Percentiles rank a stretch among this genome's conserved stretches.
phyloP scores from a whole-genome alignment of 1,140 invertebrate genomes.

The Bombyx mori region DNA sequence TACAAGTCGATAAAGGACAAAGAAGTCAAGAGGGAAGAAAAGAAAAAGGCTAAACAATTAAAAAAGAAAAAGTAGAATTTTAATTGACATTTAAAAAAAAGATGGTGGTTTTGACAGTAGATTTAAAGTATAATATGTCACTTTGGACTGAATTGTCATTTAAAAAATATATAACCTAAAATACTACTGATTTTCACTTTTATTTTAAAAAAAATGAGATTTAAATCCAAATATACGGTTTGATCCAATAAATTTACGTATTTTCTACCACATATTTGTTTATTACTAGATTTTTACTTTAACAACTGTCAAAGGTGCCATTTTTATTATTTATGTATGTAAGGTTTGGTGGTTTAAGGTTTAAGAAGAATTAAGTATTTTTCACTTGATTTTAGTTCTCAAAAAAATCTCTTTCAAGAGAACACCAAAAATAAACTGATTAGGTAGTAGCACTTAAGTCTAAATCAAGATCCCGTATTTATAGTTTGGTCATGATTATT shows the following conservation, averaged over 20 bases:
- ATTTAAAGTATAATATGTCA: background rate
- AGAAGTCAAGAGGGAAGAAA: conserved; percentile 80
- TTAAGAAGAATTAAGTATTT: no score
- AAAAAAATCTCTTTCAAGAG: no score
- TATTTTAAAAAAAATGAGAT: background rate
- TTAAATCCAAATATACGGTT: background rate
- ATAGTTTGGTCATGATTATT: no score
- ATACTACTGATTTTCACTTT: background rate
- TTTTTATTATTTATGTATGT: no score
- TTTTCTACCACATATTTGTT: no score
- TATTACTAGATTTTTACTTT: no score
- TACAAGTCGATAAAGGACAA: conserved; percentile 83
- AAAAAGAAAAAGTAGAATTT: conserved; percentile 72
- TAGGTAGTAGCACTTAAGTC: no score
- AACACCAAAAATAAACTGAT: no score
- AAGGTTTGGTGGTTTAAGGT: no score
- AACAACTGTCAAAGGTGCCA: no score
- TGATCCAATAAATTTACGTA: background rate
- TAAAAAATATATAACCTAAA: background rate
- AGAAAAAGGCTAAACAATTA: conserved; percentile 76
- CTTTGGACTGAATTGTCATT: background rate
- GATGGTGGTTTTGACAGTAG: background rate
- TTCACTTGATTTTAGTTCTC: no score
- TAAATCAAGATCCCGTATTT: no score
- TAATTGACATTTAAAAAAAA: background rate